Evolutionary conservation across 2,888 invertebrate species (phyloP).

Genomic region (Erebia aethiops): DNA sequence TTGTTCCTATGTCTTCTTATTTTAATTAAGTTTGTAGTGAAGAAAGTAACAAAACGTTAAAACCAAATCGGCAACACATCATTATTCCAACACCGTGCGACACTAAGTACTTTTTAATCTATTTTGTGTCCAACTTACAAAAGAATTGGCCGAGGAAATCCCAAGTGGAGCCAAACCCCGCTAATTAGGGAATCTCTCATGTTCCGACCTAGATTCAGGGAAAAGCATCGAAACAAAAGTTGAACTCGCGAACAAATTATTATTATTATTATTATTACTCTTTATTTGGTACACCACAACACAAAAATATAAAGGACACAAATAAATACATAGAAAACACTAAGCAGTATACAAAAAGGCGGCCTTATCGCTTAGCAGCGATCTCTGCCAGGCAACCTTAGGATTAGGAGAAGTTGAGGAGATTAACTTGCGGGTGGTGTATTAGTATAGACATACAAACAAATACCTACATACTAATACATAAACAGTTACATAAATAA

Average conservation of each 20-base stretch:
- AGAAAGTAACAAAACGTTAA: slow-evolving; percentile 8
- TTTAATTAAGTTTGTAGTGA: neutral
- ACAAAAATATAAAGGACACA: too few relatives aligned
- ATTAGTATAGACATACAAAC: too few relatives aligned
- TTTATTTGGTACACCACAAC: too few relatives aligned
- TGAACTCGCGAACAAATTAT: slow-evolving; percentile 16
- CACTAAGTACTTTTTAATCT: slow-evolving; percentile 31
- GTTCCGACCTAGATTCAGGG: slow-evolving; percentile 27
- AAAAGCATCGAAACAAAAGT: slow-evolving; percentile 23
- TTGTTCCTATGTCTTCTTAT: neutral
- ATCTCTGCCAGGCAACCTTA: too few relatives aligned
- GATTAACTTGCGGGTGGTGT: too few relatives aligned
- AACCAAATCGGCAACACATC: neutral
- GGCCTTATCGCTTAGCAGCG: too few relatives aligned
- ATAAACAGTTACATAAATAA: too few relatives aligned
- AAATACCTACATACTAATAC: too few relatives aligned
- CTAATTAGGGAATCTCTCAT: slow-evolving; percentile 34
- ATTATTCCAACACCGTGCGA: slow-evolving; percentile 19
- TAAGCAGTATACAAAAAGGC: too few relatives aligned
- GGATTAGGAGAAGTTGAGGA: too few relatives aligned
- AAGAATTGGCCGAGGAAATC: slow-evolving; percentile 27
- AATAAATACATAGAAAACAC: too few relatives aligned
- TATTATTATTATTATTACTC: too few relatives aligned
- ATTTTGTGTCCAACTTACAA: slow-evolving; percentile 27
- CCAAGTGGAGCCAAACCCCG: slow-evolving; percentile 27